Base-by-base conservation (phyloP, 2,113 vertebrate genomes). In the Aptenodytes forsteri region DNA sequence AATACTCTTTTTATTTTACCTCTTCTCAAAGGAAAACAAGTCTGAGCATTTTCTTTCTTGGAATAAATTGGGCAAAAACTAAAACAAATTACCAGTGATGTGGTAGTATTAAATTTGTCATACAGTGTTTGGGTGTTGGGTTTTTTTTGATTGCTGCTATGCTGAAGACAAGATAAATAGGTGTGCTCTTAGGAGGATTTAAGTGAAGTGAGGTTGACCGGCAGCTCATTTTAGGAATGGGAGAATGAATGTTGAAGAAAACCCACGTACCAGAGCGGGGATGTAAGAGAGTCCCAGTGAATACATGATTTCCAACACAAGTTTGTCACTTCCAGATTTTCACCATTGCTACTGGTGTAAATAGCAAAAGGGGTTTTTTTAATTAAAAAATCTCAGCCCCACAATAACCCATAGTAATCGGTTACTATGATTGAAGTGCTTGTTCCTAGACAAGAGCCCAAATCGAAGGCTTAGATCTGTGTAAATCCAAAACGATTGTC, bases 181-280 rank as follows among this genome's bases (percentile, higher is more conserved):
- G 7, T 79, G 36, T 38, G 26, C 29, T 36, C 13, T 36, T 85
- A 77, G n/a, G 25, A 75, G 17, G 25, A 52, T 71, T 18, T 81
- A 84, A 44, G 13, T 34, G 44, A 89, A 40, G 10, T 27, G 47
- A 29, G 19, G 5, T 27, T 82, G 36, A 81, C 30, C 66, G 30
- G 23, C 8, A 90, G 50, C 13, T 90, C 18, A 58, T 83, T 83
- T 78, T 55, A 73, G 82, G 44, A 81, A 87, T 47, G 23, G 23
- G 49, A 81, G 40, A 84, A 67, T 34, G 16, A 66, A 64, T 30
- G 6, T 16, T 61, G 32, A 55, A 56, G 50, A 54, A 38, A 30
- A 4, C 5, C 11, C 19, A 23, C 0, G 0, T 66, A 44, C 38
- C 30, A 75, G 44, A 76, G 13, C 44, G 38, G 11, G 16, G 13